Evolutionary conservation across 2,888 invertebrate genomes (phyloP).

Genomic region (Saturnia japonica): DNA sequence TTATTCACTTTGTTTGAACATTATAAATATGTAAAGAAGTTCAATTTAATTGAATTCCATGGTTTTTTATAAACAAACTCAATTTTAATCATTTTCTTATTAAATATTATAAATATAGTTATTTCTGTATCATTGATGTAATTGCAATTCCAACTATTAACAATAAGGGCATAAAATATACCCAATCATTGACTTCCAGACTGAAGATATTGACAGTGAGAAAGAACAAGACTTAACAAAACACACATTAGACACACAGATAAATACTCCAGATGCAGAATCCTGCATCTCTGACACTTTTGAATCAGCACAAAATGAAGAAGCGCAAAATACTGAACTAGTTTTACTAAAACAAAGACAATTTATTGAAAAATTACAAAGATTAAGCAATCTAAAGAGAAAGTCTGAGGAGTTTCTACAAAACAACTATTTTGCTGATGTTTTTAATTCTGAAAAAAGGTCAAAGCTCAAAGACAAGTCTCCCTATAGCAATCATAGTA

Average conservation of each 20-base stretch:
- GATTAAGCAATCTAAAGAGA: conserved; percentile 70
- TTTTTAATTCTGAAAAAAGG: conserved; percentile 66
- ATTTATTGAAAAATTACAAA: conserved; percentile 73
- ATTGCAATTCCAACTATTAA: background rate
- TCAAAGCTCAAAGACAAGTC: conserved; percentile 68
- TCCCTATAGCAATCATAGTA: conserved; percentile 52
- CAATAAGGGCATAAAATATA: background rate
- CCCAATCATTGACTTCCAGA: conserved; percentile 41
- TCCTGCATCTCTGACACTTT: conserved; percentile 59
- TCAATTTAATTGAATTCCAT: too few relatives aligned
- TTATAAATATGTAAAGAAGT: too few relatives aligned
- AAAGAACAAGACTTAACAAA: conserved; percentile 64
- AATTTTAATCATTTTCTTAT: background rate
- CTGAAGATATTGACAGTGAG: conserved; percentile 68
- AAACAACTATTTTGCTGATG: conserved; percentile 68
- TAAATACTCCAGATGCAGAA: conserved; percentile 58
- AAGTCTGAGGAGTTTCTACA: conserved; percentile 76
- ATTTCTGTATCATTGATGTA: background rate
- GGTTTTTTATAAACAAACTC: too few relatives aligned
- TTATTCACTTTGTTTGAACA: too few relatives aligned
- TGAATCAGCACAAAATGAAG: conserved; percentile 53
- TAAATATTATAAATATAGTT: background rate
- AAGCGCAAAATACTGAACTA: conserved; percentile 57
- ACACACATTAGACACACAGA: conserved; percentile 52
- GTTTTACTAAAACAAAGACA: conserved; percentile 68